Evolutionary conservation across 2,888 invertebrate species (phyloP).

Genomic region (Hemistola chrysoprasaria): DNA sequence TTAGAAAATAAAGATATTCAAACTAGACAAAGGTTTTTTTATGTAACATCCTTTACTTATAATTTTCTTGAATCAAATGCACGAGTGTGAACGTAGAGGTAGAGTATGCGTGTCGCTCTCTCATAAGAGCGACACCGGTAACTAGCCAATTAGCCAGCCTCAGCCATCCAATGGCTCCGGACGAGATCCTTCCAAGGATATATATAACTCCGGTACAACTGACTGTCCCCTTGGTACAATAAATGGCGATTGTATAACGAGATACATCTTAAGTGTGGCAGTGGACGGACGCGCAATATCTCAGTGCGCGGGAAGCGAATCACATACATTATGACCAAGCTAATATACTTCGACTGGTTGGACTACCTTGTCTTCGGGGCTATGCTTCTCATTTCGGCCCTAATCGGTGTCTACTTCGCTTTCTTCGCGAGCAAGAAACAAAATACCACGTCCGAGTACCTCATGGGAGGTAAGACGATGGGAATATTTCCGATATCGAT

Average conservation of each 20-base stretch:
- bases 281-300: conserved; percentile 53
- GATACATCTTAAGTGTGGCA: conserved; percentile 55
- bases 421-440: conserved; percentile 86
- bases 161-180: conserved; percentile 58
- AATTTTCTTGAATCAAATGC: neutral
- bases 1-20: too few species aligned
- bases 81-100: neutral
- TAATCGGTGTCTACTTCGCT: conserved; percentile 87
- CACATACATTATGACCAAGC: conserved; percentile 42
- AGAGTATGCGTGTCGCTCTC: conserved; percentile 15
- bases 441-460: conserved; percentile 86
- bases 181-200: conserved; percentile 68
- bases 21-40: too few species aligned
- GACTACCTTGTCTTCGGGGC: conserved; percentile 85
- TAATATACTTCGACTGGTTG: conserved; percentile 81
- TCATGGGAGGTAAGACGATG: conserved; percentile 89
- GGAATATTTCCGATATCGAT: conserved; percentile 90
- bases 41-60: too few species aligned
- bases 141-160: conserved; percentile 59
- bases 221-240: conserved; percentile 56
- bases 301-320: conserved; percentile 4
- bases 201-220: conserved; percentile 60
- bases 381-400: conserved; percentile 84
- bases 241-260: conserved; percentile 58
- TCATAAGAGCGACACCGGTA: conserved; percentile 47